Evolutionary conservation across 2,888 invertebrate species (phyloP).

Genomic region (Minunthozetes semirufus): DNA sequence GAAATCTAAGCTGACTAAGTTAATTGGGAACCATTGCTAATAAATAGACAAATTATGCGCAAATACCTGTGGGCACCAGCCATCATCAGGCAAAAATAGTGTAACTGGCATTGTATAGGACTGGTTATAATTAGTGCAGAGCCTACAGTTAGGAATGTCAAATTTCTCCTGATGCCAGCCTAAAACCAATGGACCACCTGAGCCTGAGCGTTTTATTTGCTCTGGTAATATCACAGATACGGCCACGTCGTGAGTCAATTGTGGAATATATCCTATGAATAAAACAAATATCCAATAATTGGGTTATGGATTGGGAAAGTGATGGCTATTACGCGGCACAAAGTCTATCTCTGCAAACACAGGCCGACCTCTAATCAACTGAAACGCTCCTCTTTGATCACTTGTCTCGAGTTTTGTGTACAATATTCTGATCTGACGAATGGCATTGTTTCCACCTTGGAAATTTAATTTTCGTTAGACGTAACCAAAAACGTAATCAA

Average conservation of each 20-base stretch:
- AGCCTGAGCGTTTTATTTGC: conserved; percentile 21
- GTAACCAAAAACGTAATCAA: too few relatives aligned
- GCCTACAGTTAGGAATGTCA: neutral
- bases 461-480: neutral
- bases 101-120: conserved; percentile 34
- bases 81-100: conserved; percentile 26
- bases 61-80: conserved; percentile 33
- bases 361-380: conserved; percentile 20
- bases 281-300: neutral
- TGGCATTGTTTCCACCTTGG: conserved; percentile 28
- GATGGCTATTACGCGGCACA: conserved; percentile 17
- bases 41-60: too few relatives aligned
- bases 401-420: neutral
- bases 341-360: conserved; percentile 32
- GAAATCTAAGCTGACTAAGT: too few relatives aligned
- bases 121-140: conserved; percentile 27
- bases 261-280: conserved; percentile 23
- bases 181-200: conserved; percentile 33
- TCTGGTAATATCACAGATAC: conserved; percentile 29
- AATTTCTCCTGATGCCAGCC: conserved; percentile 32
- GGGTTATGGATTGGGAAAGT: neutral
- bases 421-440: conserved; percentile 19
- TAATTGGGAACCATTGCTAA: too few relatives aligned
- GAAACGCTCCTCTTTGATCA: conserved; percentile 5
- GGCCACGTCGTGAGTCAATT: neutral